Evolutionary conservation across 1,140 invertebrate genomes (phyloP), one percentile per base, ranked within the genome.

Genomic region (Eumeta japonica): DNA sequence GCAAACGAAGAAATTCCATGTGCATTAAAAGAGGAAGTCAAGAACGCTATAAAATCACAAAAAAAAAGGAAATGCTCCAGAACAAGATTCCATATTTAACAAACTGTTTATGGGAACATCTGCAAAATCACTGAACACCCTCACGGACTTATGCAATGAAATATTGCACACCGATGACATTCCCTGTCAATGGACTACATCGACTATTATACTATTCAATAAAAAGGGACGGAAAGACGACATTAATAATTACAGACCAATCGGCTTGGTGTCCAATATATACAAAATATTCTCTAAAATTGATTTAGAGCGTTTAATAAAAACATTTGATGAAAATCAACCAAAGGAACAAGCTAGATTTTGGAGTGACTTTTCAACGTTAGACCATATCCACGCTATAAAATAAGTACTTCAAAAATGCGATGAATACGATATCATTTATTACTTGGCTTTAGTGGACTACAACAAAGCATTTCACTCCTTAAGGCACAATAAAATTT

Each of bases 211-310:
- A 18, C 28, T 55, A 35, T 27, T 55, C n/a, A 41, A 51, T 12
- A 55, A 55, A 16, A 54, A 55, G 45, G 52, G 52, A 10, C 43
- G 28, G 28, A 48, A 14, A 31, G 33, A 48, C 31, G 41, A 48
- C 18, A 48, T 54, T 11, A 12, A 35, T 0, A 52, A 52, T 32
- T 53, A n/a, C n/a, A n/a, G n/a, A n/a, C n/a, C n/a, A n/a, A n/a
- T n/a, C n/a, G n/a, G n/a, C n/a, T n/a, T n/a, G n/a, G n/a, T n/a
- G n/a, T n/a, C n/a, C n/a, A n/a, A n/a, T n/a, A n/a, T n/a, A n/a
- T n/a, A n/a, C n/a, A 53, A 53, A 42, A 37, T 53, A 12, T 52
- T 53, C 18, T 41, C 47, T 1, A 47, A 50, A 34, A 37, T 53
- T 30, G 30, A 47, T 10, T 32, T 53, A 14, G 33, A 43, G 2